Base-by-base conservation (phyloP, 2,113 vertebrate species). In the Dermatemys mawii region DNA sequence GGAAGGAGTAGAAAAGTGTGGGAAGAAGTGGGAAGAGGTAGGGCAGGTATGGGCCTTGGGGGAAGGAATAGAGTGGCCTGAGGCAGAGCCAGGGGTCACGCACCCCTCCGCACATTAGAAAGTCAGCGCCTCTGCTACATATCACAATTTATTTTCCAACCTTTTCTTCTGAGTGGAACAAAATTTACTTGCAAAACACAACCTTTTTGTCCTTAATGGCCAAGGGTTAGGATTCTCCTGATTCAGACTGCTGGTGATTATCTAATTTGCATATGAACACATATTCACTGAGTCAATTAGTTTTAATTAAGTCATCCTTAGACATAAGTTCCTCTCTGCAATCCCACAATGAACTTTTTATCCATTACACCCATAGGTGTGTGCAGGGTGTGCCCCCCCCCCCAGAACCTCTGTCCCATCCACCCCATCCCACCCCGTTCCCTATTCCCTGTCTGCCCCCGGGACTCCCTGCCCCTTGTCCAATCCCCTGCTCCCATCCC, bases 231-330 rank as follows among this genome's bases (percentile, higher is more conserved):
- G 46, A 48, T 53, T 16, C 24, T 60, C 32, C 75, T 29, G 16
- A 55, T 44, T 11, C 50, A 82, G n/a, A 55, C 3, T 54, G 9
- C 70, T 85, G 41, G 29, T 88, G 81, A 80, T 83, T 49, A 27
- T 38, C 55, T 95, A 22, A 84, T 94, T 92, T 90, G 46, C 48
- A 94, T 81, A 67, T 90, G 50, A 88, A 94, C 16, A 86, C 89
- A 83, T 89, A 85, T 95, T 91, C 75, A 90, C 22, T 91, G 81
- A 91, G 48, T 90, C 84, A 96, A 55, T 11, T 13, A 94, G 63
- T 11, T 13, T 48, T 86, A 90, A 67, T 76, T 70, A 84, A 94
- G 86, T 94, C 13, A 80, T 76, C 38, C 38, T 50, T 73, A 67
- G 44, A 57, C 46, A 27, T 53, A 32, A 83, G 83, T 94, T 95